A percentile compares a stretch with the other conserved stretches of the same genome.
Conservation (phyloP, 2,113 vertebrate genomes). For the Alosa alosa region DNA sequence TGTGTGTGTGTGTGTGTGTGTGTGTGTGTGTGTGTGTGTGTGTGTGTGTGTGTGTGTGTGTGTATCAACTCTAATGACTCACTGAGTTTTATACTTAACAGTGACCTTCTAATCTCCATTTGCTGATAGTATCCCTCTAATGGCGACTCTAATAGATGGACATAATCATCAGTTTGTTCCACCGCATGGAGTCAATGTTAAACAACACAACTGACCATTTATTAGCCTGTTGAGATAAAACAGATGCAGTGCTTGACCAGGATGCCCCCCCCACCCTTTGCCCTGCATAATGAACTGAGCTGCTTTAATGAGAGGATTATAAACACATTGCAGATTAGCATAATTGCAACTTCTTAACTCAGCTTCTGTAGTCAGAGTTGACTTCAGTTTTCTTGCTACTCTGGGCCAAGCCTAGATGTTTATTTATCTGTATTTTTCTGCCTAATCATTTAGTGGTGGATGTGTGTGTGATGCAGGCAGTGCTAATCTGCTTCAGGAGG, state of each 20-base stretch:
- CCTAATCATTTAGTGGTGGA: not conserved
- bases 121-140: not conserved
- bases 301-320: not conserved
- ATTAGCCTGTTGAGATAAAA: not conserved
- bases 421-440: not conserved
- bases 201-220: not conserved
- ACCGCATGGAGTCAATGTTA: not conserved
- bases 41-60: too few species aligned
- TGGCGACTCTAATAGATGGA: not conserved
- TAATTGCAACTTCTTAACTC: not conserved
- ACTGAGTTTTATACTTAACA: not conserved
- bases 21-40: too few species aligned
- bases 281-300: conserved; percentile 2
- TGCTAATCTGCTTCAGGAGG: not conserved
- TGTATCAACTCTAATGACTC: not conserved
- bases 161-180: not conserved
- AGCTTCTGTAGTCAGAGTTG: too few species aligned
- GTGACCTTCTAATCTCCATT: not conserved
- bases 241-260: not conserved
- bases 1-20: too few species aligned
- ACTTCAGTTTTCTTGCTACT: not conserved
- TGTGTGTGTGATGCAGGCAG: not conserved
- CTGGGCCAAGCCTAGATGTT: not conserved
- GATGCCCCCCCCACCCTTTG: not conserved
- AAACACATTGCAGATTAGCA: not conserved